Evolutionary conservation across 2,113 vertebrate genomes (phyloP).

Genomic region (Salvator merianae): DNA sequence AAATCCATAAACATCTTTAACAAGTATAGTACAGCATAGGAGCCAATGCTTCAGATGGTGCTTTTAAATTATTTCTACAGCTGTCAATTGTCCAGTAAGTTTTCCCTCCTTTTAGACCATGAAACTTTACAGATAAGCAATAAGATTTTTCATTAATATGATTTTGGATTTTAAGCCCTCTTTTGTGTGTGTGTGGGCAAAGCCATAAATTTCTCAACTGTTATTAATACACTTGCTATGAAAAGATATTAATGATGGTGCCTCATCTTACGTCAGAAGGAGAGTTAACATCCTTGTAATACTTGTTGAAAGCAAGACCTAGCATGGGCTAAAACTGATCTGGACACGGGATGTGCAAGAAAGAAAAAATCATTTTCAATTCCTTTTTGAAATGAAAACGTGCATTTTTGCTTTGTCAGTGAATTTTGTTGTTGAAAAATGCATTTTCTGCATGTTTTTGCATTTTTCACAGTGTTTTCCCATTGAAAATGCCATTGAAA

Average conservation of each 20-base stretch:
- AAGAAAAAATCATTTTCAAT: too few relatives aligned
- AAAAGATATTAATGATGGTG: background rate
- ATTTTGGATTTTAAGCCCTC: background rate
- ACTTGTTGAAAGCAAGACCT: conserved; percentile 24
- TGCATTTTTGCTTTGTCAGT: too few relatives aligned
- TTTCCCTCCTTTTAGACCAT: background rate
- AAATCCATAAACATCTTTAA: background rate
- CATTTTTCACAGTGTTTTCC: too few relatives aligned
- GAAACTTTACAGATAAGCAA: background rate
- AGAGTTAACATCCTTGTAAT: background rate
- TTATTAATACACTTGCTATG: background rate
- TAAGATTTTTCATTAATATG: background rate
- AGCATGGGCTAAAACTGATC: conserved; percentile 6
- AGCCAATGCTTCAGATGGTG: background rate
- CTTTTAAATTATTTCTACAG: background rate
- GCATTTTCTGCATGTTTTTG: too few relatives aligned
- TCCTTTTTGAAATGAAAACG: too few relatives aligned
- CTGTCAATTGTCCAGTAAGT: background rate
- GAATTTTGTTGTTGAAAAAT: too few relatives aligned
- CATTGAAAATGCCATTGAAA: too few relatives aligned
- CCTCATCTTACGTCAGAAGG: background rate
- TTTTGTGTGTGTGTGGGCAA: background rate
- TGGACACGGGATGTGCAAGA: too few relatives aligned
- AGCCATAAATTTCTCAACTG: background rate
- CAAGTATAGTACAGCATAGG: background rate